phyloP scores from a whole-genome alignment of 2,113 vertebrate genomes.

The Hippopotamus amphibius region DNA sequence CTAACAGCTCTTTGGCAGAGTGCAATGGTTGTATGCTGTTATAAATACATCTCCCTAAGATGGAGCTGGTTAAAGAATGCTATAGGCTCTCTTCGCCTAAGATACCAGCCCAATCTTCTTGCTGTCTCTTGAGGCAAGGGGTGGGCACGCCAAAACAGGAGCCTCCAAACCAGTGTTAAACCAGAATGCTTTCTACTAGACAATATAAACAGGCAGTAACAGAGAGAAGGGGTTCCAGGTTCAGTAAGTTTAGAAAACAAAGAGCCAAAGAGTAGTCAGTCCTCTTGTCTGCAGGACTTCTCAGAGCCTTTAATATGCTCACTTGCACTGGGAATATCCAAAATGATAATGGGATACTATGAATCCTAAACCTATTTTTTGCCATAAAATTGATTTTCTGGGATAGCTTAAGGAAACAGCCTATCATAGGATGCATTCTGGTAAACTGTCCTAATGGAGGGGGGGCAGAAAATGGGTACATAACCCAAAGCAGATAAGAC shows the following conservation, averaged over 20 bases:
- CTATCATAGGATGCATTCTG: neutral
- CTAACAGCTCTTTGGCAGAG: slow-evolving; percentile 61
- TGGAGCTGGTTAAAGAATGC: neutral
- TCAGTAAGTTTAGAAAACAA: neutral
- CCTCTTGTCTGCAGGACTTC: neutral
- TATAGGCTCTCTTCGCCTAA: neutral
- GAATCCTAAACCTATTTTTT: slow-evolving; percentile 19
- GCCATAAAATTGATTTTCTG: neutral
- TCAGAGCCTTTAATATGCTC: neutral
- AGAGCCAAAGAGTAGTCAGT: neutral
- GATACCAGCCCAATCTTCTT: neutral
- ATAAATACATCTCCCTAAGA: neutral
- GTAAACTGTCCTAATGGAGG: neutral
- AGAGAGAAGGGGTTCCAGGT: neutral
- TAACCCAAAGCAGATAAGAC: neutral
- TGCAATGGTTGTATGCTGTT: neutral
- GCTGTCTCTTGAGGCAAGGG: neutral
- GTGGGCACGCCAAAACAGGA: neutral
- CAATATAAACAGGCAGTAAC: neutral
- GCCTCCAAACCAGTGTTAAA: neutral
- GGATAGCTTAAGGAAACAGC: neutral
- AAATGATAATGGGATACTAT: neutral
- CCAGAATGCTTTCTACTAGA: neutral
- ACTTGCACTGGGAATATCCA: neutral
- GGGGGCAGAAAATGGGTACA: neutral